Conservation (phyloP, 1,140 invertebrate species). For the Caenorhabditis briggsae region DNA sequence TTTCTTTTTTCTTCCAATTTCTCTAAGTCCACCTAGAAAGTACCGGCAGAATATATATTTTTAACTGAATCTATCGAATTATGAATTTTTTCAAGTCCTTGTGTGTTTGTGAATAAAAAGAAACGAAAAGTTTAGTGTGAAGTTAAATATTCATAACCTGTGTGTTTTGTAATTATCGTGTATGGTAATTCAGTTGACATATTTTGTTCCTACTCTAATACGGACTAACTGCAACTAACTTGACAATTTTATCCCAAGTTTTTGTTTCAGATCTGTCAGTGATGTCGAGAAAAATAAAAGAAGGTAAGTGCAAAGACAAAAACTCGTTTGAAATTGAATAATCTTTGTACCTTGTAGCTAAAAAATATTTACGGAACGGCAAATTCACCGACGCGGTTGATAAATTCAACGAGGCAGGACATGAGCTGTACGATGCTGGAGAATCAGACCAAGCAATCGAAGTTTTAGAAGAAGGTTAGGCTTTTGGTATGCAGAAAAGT, state of each 20-base stretch:
- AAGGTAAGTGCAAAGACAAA: not conserved
- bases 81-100: not conserved
- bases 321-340: not conserved
- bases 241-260: not conserved
- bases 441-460: not conserved
- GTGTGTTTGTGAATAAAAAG: not conserved
- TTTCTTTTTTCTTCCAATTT: not conserved
- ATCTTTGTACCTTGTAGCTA: not conserved
- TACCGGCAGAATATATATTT: not conserved
- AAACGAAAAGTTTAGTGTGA: too few species aligned
- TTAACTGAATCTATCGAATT: not conserved
- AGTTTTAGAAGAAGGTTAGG: slow-evolving; percentile 16
- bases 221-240: not conserved
- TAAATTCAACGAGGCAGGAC: slow-evolving; percentile 12
- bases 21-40: not conserved
- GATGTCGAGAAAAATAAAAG: slow-evolving; percentile 12
- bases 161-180: not conserved
- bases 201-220: not conserved
- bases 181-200: slow-evolving; percentile 27
- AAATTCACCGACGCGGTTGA: not conserved
- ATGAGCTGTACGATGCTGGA: not conserved
- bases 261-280: not conserved
- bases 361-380: not conserved
- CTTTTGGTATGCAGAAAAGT: not conserved
- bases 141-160: too few species aligned